Base-by-base conservation (phyloP, 2,797 vertebrate genomes). In the Eptatretus atami region DNA sequence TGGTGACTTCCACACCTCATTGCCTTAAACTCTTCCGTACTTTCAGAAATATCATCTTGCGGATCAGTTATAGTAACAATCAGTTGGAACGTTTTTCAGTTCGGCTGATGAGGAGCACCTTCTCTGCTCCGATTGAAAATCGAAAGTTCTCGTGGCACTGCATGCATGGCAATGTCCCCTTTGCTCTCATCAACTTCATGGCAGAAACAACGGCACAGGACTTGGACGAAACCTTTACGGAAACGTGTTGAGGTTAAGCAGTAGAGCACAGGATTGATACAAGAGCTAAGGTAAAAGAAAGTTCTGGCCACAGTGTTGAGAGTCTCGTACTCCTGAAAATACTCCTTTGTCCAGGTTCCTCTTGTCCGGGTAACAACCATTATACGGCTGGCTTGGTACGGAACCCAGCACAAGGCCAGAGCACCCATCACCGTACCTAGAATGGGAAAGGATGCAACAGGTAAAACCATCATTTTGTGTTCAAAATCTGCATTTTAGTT, bases 211-310 rank as follows among this genome's bases (percentile, higher is more conserved):
- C 87, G 94, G 64, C 78, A 68, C 44, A 95, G 73, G 14, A 85
- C 79, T 74, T 95, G 85, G 63, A 76, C n/a, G 52, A 93, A 94
- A 2, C 84, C 86, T 0, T 72, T 67, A 61, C 88, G 77, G 76
- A 98, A 98, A 73, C 92, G 85, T 53, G 63, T 75, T 0, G 92
- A 98, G 5, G 88, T 94, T 64, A 95, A 70, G 68, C 82, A 94
- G 76, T 94, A 98, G 12, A 98, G 79, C 54, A 94, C 77, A 0
- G 88, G 88, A 74, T 94, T 98, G 70, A 95, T 67, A 66, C 86
- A 83, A 0, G 92, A 98, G 76, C 88, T 98, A 53, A 95, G 76
- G 74, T 92, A 98, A 77, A 98, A 98, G 78, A 90, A 95, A 66
- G 73, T 77, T 69, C 92, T 74, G 0, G 82, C 75, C 25, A 95